These are phyloP conservation scores for Nezara viridula DNA, from an alignment of 2,888 invertebrate genomes.

Conservation along the genomic window DNA sequence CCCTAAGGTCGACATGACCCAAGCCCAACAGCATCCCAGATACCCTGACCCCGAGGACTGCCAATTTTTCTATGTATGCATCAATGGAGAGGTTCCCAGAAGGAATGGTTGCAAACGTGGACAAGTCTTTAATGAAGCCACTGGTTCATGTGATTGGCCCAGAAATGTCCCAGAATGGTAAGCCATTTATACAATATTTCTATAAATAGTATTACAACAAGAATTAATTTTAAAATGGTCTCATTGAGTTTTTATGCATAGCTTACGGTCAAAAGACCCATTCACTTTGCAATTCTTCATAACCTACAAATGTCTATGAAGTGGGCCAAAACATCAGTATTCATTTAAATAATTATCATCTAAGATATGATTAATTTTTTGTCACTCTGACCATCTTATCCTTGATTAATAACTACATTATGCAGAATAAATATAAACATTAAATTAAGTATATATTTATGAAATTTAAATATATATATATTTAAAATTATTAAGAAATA, in stretches of 20 bases:
- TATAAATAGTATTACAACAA: background rate
- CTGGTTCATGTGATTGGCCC: constrained; percentile 87
- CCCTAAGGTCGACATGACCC: constrained; percentile 81
- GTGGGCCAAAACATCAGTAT: background rate
- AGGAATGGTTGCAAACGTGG: constrained; percentile 90
- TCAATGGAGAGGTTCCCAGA: constrained; percentile 87
- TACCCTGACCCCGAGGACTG: constrained; percentile 91
- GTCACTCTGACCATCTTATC: no score
- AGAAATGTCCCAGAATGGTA: constrained; percentile 92
- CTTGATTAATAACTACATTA: no score
- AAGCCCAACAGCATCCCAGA: constrained; percentile 84
- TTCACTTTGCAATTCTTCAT: background rate
- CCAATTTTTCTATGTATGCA: constrained; percentile 93
- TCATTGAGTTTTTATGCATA: no score
- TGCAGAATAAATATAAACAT: no score
- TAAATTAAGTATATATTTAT: no score
- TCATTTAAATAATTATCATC: no score
- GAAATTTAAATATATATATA: no score
- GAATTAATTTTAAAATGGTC: background rate
- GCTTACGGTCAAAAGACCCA: background rate
- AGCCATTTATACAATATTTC: constrained; percentile 67
- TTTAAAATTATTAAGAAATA: no score
- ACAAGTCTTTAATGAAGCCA: constrained; percentile 88
- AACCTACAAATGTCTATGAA: background rate
- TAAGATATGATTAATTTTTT: no score